Percentiles rank a stretch among this genome's conserved stretches.
These are phyloP conservation scores for Sinonovacula constricta DNA, from an alignment of 1,140 invertebrate genomes.

Conservation along the genomic window DNA sequence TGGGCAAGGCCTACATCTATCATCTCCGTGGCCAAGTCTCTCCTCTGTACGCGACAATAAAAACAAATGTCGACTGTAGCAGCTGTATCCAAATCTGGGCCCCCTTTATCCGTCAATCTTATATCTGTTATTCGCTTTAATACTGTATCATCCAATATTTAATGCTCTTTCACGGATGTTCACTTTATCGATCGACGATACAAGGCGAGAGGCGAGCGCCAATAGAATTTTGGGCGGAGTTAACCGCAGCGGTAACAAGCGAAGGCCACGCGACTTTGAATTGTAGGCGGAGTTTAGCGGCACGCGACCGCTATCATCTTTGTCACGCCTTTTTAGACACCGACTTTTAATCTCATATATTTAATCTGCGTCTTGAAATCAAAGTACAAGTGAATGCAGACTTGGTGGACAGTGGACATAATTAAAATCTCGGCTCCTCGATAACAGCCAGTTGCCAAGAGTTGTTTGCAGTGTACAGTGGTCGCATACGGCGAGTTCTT, in stretches of 20 bases:
- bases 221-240: constrained; percentile 20
- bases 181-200: constrained; percentile 44
- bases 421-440: too few species aligned
- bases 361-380: constrained; percentile 52
- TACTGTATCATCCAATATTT: constrained; percentile 42
- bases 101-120: constrained; percentile 49
- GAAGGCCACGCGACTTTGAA: constrained; percentile 40
- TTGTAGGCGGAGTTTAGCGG: constrained; percentile 30
- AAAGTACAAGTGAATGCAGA: constrained; percentile 37
- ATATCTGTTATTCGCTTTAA: constrained; percentile 34
- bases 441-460: too few species aligned
- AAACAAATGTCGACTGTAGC: constrained; percentile 42
- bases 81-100: constrained; percentile 50
- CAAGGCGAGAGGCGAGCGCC: constrained; percentile 29
- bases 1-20: too few species aligned
- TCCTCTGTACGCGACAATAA: constrained; percentile 32
- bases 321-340: constrained; percentile 55
- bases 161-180: constrained; percentile 35
- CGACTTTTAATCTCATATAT: constrained; percentile 51
- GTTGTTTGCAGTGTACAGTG: too few species aligned
- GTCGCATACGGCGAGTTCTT: too few species aligned
- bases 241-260: constrained; percentile 34
- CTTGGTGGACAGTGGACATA: neutral
- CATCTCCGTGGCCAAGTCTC: too few species aligned
- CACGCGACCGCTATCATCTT: constrained; percentile 51